These are phyloP conservation scores for Enoplosus armatus DNA, from an alignment of 2,797 vertebrate genomes.

Conservation along the genomic window DNA sequence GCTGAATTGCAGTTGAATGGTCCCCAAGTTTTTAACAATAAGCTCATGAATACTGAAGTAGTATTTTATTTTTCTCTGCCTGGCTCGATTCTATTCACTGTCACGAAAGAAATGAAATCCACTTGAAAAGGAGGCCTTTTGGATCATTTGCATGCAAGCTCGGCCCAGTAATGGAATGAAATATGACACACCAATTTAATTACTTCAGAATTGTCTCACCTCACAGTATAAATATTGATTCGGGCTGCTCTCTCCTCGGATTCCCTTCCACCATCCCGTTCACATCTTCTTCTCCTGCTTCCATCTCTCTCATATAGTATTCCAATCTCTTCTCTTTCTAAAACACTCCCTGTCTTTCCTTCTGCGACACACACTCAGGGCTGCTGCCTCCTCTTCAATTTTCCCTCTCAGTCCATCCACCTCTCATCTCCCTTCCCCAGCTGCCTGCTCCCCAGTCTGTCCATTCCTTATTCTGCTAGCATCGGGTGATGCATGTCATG, in stretches of 20 bases:
- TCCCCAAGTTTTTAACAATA: conserved; percentile 75
- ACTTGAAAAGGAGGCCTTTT: conserved; percentile 72
- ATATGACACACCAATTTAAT: conserved; percentile 87
- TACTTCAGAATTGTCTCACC: conserved; percentile 81
- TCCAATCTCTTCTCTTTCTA: conserved; percentile 39
- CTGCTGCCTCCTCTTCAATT: conserved; percentile 44
- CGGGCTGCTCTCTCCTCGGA: conserved; percentile 56
- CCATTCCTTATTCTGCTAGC: conserved; percentile 62
- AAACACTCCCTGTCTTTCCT: conserved; percentile 29
- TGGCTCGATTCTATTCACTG: conserved; percentile 68
- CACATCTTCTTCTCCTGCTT: conserved; percentile 21
- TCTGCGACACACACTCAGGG: conserved; percentile 19
- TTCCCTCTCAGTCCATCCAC: conserved; percentile 48
- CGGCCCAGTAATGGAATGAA: conserved; percentile 81
- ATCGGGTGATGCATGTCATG: conserved; percentile 64
- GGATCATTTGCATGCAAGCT: conserved; percentile 79
- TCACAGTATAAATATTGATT: conserved; percentile 85
- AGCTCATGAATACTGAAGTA: conserved; percentile 80
- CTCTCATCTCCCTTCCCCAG: conserved; percentile 38
- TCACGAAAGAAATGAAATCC: conserved; percentile 78
- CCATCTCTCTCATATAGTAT: conserved; percentile 54
- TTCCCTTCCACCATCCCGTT: conserved; percentile 41
- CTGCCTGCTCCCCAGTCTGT: conserved; percentile 36
- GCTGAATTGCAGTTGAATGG: conserved; percentile 58
- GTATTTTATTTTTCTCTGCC: conserved; percentile 72